A percentile compares a stretch with the other conserved stretches of the same genome.
phyloP scores from a whole-genome alignment of 2,113 vertebrate species.

The Tautogolabrus adspersus region DNA sequence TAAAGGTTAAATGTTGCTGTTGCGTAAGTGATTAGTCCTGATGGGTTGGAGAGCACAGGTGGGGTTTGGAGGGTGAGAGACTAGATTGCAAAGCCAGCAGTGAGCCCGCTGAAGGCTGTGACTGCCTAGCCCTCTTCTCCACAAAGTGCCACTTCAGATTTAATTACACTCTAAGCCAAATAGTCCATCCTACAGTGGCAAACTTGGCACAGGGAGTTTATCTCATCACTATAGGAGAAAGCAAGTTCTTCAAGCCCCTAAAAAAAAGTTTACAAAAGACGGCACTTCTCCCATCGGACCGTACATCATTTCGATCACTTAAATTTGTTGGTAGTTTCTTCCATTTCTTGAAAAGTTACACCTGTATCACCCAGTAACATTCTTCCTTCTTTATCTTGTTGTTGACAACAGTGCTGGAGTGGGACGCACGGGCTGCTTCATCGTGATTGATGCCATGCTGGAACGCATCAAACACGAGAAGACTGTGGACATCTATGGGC shows the following conservation, averaged over 20 bases:
- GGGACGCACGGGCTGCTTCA: constrained; percentile 98
- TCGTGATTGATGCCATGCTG: constrained; percentile 99
- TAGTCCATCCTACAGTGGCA: constrained; percentile 38
- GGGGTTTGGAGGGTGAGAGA: constrained; percentile 46
- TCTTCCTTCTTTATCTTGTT: constrained; percentile 16
- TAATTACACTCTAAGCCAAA: constrained; percentile 68
- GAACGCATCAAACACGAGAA: constrained; percentile 99
- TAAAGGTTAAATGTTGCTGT: constrained; percentile 72
- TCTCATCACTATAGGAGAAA: constrained; percentile 16
- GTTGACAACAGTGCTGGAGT: constrained; percentile 90
- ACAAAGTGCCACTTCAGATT: constrained; percentile 68
- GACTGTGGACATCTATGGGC: constrained; percentile 99
- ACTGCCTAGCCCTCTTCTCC: constrained; percentile 55
- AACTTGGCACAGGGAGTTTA: constrained; percentile 48
- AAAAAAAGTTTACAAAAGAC: constrained; percentile 8
- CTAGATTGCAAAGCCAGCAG: constrained; percentile 57
- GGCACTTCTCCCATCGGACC: not conserved
- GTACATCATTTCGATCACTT: not conserved
- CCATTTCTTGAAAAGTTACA: not conserved
- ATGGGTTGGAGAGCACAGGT: constrained; percentile 71
- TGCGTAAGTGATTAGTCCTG: constrained; percentile 67
- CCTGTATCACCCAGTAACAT: not conserved
- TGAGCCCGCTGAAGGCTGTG: constrained; percentile 34
- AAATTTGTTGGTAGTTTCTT: not conserved
- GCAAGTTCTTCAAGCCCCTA: constrained; percentile 20